These are phyloP conservation scores for Acanthiza pusilla DNA, from an alignment of 2,797 vertebrate genomes.

Conservation along the genomic window DNA sequence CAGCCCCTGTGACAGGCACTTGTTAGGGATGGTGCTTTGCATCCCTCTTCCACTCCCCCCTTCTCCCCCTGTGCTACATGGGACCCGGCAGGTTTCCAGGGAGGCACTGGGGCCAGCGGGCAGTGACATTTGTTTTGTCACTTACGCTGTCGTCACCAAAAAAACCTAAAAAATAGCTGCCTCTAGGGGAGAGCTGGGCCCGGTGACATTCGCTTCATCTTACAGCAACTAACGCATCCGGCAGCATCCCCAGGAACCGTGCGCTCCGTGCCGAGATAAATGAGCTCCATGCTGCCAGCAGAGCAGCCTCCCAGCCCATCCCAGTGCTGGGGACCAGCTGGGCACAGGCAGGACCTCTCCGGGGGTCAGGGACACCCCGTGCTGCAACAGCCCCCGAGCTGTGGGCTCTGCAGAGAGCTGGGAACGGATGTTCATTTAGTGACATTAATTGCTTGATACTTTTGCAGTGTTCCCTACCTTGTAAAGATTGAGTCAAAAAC, in stretches of 20 bases:
- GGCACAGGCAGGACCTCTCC: neutral
- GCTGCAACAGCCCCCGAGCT: neutral
- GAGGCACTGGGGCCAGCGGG: neutral
- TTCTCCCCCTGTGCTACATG: accelerated
- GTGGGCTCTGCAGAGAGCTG: accelerated
- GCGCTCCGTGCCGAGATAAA: accelerated
- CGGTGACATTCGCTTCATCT: slow-evolving; percentile 15
- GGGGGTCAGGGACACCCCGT: accelerated
- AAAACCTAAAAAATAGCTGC: neutral
- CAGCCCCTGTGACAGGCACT: neutral
- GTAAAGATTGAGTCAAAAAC: slow-evolving; percentile 17
- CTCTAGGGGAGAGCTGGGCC: slow-evolving; percentile 4
- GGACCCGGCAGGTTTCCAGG: neutral
- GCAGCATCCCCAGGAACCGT: neutral
- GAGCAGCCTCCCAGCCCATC: neutral
- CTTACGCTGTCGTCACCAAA: neutral
- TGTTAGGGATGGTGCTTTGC: neutral
- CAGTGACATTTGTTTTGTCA: slow-evolving; percentile 47
- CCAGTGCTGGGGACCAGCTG: accelerated
- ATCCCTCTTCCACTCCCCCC: neutral
- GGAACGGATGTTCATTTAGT: neutral
- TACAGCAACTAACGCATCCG: neutral
- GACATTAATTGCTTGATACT: slow-evolving; percentile 24
- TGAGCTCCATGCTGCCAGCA: neutral
- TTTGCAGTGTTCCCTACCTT: neutral